Evolutionary conservation across 1,140 invertebrate species (phyloP).

Genomic region (Onthophagus taurus): DNA sequence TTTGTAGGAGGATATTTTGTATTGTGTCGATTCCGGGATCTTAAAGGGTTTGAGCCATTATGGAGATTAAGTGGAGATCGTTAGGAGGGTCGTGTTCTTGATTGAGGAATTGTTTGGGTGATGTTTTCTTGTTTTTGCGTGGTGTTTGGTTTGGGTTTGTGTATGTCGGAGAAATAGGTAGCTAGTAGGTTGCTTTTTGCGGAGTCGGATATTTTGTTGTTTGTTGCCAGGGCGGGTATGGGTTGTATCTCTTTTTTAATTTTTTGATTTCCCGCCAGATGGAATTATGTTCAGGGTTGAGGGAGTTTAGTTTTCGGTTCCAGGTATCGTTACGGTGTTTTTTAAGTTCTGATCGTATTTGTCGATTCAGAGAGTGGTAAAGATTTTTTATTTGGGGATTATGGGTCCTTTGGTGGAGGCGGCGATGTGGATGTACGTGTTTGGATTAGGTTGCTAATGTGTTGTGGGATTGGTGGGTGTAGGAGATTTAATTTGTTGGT

Average conservation of each 20-base stretch:
- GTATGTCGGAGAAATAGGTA: background rate
- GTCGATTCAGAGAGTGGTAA: too few species aligned
- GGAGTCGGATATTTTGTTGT: too few species aligned
- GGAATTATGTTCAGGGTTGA: too few species aligned
- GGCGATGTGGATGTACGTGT: background rate
- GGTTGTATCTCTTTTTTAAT: too few species aligned
- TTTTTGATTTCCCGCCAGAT: too few species aligned
- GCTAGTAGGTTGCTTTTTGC: background rate
- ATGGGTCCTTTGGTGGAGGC: too few species aligned
- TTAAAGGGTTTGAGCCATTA: conserved; percentile 12
- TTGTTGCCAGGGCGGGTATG: too few species aligned
- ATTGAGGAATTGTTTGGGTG: background rate
- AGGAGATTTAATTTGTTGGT: too few species aligned
- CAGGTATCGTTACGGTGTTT: too few species aligned
- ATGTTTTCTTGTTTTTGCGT: background rate
- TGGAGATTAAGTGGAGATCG: background rate
- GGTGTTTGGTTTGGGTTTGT: background rate
- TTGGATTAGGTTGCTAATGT: background rate
- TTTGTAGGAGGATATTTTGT: conserved; percentile 9
- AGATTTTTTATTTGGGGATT: too few species aligned
- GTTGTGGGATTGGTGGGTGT: background rate
- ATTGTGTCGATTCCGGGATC: conserved; percentile 14
- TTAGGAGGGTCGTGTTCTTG: background rate
- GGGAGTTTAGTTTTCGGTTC: too few species aligned
- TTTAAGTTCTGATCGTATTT: too few species aligned